Percentiles rank a stretch among this genome's conserved stretches.
Conservation (phyloP, 2,113 vertebrate species). For the Jacana jacana region DNA sequence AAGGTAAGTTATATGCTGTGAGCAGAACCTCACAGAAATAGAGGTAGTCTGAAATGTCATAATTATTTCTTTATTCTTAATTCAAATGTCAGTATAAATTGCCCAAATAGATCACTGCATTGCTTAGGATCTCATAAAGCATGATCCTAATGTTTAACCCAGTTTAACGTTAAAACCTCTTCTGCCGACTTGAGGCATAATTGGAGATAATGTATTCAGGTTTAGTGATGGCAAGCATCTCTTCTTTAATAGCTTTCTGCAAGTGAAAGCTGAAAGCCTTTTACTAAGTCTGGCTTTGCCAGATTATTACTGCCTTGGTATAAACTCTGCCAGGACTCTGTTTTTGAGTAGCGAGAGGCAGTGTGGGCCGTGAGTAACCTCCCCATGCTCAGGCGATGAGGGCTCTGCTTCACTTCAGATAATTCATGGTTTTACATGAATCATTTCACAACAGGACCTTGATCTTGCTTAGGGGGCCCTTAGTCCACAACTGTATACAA, state of each 20-base stretch:
- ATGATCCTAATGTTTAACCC: neutral
- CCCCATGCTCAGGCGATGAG: accelerated
- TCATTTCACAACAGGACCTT: neutral
- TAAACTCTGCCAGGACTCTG: neutral
- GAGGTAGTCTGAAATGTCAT: neutral
- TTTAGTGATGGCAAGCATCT: neutral
- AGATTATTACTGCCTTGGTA: neutral
- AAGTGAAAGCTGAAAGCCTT: neutral
- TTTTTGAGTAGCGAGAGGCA: too few species aligned
- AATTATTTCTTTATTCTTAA: neutral
- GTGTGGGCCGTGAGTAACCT: neutral
- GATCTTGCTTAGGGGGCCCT: neutral
- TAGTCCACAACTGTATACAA: neutral
- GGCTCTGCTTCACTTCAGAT: neutral
- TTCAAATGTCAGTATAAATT: neutral
- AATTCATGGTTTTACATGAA: neutral
- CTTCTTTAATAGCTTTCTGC: neutral
- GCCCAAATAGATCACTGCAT: neutral
- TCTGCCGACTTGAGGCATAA: neutral
- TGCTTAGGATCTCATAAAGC: neutral
- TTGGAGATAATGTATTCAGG: neutral
- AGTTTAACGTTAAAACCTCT: neutral
- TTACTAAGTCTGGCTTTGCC: neutral
- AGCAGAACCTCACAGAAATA: neutral
- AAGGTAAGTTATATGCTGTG: neutral